These are phyloP conservation scores for Sinohyriopsis cumingii DNA, from an alignment of 2,888 invertebrate species.

Conservation along the genomic window DNA sequence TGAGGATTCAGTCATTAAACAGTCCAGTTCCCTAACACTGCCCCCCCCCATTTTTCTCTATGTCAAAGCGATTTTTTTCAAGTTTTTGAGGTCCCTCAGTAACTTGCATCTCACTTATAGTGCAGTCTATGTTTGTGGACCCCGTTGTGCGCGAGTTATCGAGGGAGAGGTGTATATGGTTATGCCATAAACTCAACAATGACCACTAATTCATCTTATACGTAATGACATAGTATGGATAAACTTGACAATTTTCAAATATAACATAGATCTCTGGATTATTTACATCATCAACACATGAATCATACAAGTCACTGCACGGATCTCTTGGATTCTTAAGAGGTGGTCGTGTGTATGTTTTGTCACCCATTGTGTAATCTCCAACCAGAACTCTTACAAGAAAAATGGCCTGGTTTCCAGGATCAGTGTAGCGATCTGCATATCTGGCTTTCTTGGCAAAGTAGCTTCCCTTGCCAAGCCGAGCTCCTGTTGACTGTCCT, in stretches of 20 bases:
- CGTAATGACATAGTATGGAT: slow-evolving; percentile 62
- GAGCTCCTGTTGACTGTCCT: slow-evolving; percentile 47
- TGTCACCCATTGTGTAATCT: slow-evolving; percentile 44
- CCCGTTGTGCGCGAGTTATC: too few relatives aligned
- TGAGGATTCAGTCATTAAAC: too few relatives aligned
- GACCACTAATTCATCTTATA: slow-evolving; percentile 8
- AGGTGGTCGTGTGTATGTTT: slow-evolving; percentile 57
- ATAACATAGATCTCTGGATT: slow-evolving; percentile 60
- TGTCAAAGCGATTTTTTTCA: too few relatives aligned
- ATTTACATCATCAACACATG: slow-evolving; percentile 53
- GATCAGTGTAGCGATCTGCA: slow-evolving; percentile 41
- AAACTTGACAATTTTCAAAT: slow-evolving; percentile 55
- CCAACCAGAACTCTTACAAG: slow-evolving; percentile 58
- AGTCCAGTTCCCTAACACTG: too few relatives aligned
- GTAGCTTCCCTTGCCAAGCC: slow-evolving; percentile 60
- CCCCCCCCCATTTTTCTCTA: too few relatives aligned
- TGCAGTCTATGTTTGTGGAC: too few relatives aligned
- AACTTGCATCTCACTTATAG: too few relatives aligned
- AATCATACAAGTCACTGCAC: slow-evolving; percentile 55
- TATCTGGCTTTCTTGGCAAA: slow-evolving; percentile 51
- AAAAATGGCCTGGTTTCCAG: slow-evolving; percentile 43
- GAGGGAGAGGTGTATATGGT: too few relatives aligned
- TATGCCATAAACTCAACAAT: too few relatives aligned
- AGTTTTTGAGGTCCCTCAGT: too few relatives aligned
- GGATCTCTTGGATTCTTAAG: slow-evolving; percentile 42